Conservation (phyloP, 2,797 vertebrate genomes). For the Amblyopsis hoosieri region DNA sequence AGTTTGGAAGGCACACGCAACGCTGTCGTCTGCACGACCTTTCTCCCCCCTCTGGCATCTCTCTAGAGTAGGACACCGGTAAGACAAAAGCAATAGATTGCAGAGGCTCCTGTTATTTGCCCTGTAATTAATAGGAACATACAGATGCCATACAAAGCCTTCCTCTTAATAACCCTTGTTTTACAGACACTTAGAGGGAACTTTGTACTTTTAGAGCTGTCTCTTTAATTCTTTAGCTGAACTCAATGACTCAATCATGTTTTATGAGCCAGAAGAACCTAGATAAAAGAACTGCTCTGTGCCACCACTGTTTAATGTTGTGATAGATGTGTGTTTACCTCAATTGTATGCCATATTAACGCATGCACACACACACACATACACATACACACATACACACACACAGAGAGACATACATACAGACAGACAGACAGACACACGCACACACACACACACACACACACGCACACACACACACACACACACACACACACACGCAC, state of each 20-base stretch:
- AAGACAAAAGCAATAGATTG: constrained; percentile 17
- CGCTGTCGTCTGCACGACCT: constrained; percentile 4
- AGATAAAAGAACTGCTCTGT: constrained; percentile 30
- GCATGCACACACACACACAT: constrained; percentile 8
- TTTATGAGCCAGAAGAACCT: constrained; percentile 34
- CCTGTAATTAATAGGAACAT: constrained; percentile 53
- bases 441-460: too few species aligned
- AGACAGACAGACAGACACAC: too few species aligned
- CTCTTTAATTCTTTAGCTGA: constrained; percentile 15
- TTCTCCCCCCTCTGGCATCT: not conserved
- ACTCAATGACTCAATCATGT: constrained; percentile 15
- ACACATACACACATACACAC: constrained; percentile 1
- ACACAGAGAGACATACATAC: not conserved
- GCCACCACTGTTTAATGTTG: constrained; percentile 10
- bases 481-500: not conserved
- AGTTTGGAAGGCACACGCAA: constrained; percentile 17
- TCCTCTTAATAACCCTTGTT: constrained; percentile 44
- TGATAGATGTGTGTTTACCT: constrained; percentile 19
- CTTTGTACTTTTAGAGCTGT: constrained; percentile 39
- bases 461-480: not conserved
- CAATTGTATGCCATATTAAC: constrained; percentile 9
- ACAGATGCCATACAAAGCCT: constrained; percentile 33
- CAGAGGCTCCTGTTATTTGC: constrained; percentile 14
- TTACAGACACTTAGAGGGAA: constrained; percentile 44
- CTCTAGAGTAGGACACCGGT: not conserved